Base-by-base conservation (phyloP, 2,113 vertebrate species). In the Shinisaurus crocodilurus region DNA sequence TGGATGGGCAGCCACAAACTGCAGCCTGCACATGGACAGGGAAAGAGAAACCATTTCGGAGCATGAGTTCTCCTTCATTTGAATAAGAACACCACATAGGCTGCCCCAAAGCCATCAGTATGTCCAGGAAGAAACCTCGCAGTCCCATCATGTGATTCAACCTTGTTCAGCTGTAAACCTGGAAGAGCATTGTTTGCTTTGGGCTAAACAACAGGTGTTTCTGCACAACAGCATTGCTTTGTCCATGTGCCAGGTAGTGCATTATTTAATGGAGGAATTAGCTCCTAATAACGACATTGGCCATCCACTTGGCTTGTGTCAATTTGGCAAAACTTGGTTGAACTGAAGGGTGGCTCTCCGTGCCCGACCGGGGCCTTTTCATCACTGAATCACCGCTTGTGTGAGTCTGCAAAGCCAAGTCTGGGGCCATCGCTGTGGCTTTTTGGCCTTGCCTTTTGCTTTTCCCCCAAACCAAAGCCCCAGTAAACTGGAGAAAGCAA, bases 401-500 rank as follows among this genome's bases (percentile, higher is more conserved):
- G 5, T 6, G 94, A 93, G 93, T 83, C 87, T 20, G 79, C 43
- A 87, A 95, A 94, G n/a, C 40, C 91, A 94, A 82, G 90, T 92
- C 86, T 95, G 93, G 20, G 2, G 60, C 60, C 60, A 18, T 63
- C 90, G 50, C 87, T 86, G 84, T 80, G 86, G 76, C 92, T 80
- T 91, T 86, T 92, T 43, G 87, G 90, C 93, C 85, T 63, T 54
- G 74, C 82, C 25, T 48, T 90, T 95, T 93, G 89, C 96, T 95
- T 96, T 95, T 92, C 89, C n/a, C 16, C 43, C 18, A 12, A 93
- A 77, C 83, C 86, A 92, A 90, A 91, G 90, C 92, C 87, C 92
- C 95, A 96, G 95, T 94, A 90, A 92, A 88, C 75, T 88, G 76
- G 95, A 94, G 91, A 95, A 96, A 96, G 96, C 92, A 89, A 96